These are phyloP conservation scores for Carpatolechia fugitivella DNA, from an alignment of 2,888 invertebrate genomes.

Conservation along the genomic window DNA sequence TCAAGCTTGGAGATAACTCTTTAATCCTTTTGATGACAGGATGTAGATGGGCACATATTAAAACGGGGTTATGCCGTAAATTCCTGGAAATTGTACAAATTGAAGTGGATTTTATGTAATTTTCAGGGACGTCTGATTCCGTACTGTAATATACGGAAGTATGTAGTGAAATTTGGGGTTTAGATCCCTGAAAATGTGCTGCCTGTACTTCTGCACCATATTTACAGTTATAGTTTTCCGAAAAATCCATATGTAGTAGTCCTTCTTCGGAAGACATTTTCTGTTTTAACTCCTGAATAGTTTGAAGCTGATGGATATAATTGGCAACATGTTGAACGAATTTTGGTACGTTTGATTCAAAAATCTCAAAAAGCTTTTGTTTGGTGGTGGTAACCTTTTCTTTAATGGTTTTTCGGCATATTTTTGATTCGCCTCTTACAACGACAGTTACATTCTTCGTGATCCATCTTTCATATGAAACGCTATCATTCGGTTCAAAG, in stretches of 20 bases:
- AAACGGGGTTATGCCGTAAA: not conserved
- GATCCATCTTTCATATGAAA: slow-evolving; percentile 17
- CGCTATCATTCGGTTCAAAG: not conserved
- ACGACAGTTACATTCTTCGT: slow-evolving; percentile 17
- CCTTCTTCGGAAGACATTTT: not conserved
- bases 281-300: slow-evolving; percentile 15
- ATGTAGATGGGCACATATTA: slow-evolving; percentile 5
- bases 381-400: slow-evolving; percentile 22
- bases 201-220: slow-evolving; percentile 24
- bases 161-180: slow-evolving; percentile 21
- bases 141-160: slow-evolving; percentile 25
- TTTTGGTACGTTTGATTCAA: slow-evolving; percentile 11
- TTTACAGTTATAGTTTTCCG: slow-evolving; percentile 26
- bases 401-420: slow-evolving; percentile 24
- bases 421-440: slow-evolving; percentile 18
- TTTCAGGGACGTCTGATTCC: slow-evolving; percentile 12
- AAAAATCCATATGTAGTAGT: slow-evolving; percentile 23
- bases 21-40: not conserved
- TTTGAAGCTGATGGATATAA: too few relatives aligned
- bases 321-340: slow-evolving; percentile 25
- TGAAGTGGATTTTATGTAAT: slow-evolving; percentile 7
- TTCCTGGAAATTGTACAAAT: slow-evolving; percentile 11
- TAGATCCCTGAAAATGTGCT: slow-evolving; percentile 24
- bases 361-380: slow-evolving; percentile 11
- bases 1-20: not conserved